These are phyloP conservation scores for Puntigrus tetrazona DNA, from an alignment of 2,113 vertebrate species.

Conservation along the genomic window DNA sequence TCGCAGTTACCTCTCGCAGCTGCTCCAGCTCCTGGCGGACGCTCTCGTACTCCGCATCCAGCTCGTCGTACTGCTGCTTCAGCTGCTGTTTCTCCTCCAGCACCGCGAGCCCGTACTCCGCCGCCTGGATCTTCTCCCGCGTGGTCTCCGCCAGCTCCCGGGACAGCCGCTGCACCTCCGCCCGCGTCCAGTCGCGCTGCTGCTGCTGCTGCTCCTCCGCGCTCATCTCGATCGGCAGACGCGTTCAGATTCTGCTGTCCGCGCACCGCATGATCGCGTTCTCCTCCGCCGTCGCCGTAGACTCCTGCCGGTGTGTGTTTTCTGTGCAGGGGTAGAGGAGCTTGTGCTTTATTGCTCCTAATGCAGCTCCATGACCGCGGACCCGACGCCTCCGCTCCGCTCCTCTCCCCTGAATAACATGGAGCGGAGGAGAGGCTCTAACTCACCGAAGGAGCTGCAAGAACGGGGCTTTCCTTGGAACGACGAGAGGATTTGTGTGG, in stretches of 20 bases:
- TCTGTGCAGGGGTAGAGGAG: not conserved
- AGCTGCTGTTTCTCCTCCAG: conserved; percentile 97
- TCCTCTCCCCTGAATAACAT: conserved; percentile 32
- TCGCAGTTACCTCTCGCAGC: conserved; percentile 70
- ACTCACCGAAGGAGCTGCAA: not conserved
- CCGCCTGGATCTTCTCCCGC: conserved; percentile 96
- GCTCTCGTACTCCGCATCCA: conserved; percentile 90
- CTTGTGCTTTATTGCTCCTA: not conserved
- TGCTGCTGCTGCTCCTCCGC: conserved; percentile 74
- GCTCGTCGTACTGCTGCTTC: conserved; percentile 90
- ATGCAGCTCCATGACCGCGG: conserved; percentile 25
- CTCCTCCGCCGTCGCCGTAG: not conserved
- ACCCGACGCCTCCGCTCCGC: not conserved
- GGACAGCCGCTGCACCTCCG: conserved; percentile 85
- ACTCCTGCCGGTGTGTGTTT: not conserved
- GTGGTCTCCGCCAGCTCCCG: conserved; percentile 92
- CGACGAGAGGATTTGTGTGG: not conserved
- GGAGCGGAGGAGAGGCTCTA: not conserved
- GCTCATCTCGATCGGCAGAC: conserved; percentile 22
- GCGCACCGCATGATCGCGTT: not conserved
- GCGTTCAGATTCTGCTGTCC: not conserved
- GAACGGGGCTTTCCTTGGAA: conserved; percentile 10
- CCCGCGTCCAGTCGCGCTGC: conserved; percentile 83
- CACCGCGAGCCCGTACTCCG: conserved; percentile 93
- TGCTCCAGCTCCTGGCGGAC: conserved; percentile 90